Conservation (phyloP, 53 echinoderm and acorn worm genomes). For the Paelopatides confundens region DNA sequence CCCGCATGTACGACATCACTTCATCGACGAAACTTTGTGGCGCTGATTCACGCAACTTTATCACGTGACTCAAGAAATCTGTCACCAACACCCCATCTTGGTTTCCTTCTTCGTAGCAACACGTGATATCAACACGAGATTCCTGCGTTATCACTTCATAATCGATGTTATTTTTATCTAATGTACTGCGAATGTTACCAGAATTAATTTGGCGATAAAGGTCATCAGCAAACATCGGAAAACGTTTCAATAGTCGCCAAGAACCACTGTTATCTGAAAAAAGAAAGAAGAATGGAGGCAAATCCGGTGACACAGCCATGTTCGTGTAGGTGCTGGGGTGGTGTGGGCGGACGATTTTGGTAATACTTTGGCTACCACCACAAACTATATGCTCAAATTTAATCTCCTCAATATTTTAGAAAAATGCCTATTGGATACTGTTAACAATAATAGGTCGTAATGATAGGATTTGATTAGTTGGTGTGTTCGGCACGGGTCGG, state of each 20-base stretch:
- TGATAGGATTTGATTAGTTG: no score
- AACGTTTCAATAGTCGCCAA: not conserved
- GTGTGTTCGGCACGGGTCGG: no score
- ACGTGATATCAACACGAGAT: conserved; percentile 48
- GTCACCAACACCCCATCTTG: conserved; percentile 1
- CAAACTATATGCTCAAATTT: no score
- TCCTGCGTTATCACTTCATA: conserved; percentile 1
- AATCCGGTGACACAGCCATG: no score
- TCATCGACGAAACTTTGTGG: conserved; percentile 1
- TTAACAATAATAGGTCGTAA: no score
- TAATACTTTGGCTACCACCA: no score
- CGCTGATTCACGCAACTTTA: conserved; percentile 4
- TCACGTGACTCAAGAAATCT: conserved; percentile 33
- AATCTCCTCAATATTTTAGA: no score
- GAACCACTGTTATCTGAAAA: conserved; percentile 19
- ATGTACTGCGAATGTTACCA: not conserved
- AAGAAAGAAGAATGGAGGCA: not conserved
- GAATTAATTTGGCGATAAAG: not conserved
- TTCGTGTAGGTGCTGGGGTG: no score
- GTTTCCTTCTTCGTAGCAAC: conserved; percentile 14
- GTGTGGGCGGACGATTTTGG: no score
- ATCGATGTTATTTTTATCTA: not conserved
- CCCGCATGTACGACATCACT: conserved; percentile 35
- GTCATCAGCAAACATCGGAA: not conserved
- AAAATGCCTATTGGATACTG: no score